phyloP scores from a whole-genome alignment of 2,888 invertebrate genomes.

The Coenonympha arcania region DNA sequence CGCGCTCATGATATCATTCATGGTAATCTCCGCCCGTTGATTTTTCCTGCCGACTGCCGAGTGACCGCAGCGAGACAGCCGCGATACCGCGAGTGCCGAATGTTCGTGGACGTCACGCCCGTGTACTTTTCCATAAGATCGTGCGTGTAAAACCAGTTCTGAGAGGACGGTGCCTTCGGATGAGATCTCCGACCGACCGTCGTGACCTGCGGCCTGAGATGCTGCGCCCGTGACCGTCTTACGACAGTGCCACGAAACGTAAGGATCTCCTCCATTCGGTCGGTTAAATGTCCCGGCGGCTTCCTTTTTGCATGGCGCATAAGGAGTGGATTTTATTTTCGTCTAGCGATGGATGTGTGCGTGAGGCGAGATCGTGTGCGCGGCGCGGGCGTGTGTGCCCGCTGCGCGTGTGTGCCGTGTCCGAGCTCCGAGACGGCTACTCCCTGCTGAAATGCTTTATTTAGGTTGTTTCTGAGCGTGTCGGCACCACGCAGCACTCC shows the following conservation, averaged over 20 bases:
- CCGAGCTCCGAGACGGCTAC: slow-evolving; percentile 54
- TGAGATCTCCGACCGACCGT: slow-evolving; percentile 58
- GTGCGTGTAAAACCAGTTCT: slow-evolving; percentile 59
- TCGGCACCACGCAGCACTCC: slow-evolving; percentile 40
- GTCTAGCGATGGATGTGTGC: slow-evolving; percentile 64
- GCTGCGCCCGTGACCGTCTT: slow-evolving; percentile 72
- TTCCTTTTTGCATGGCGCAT: slow-evolving; percentile 74
- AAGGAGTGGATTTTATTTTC: slow-evolving; percentile 73
- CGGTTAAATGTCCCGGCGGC: slow-evolving; percentile 56
- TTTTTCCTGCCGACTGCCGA: slow-evolving; percentile 66
- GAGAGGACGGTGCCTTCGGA: slow-evolving; percentile 56
- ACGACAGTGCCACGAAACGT: slow-evolving; percentile 72
- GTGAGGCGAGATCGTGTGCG: slow-evolving; percentile 37
- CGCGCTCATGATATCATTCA: slow-evolving; percentile 60
- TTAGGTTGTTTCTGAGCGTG: slow-evolving; percentile 64
- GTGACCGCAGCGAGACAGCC: slow-evolving; percentile 58
- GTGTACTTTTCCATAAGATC: slow-evolving; percentile 63
- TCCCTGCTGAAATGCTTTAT: slow-evolving; percentile 67
- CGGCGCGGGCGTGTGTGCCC: slow-evolving; percentile 36
- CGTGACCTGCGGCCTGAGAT: slow-evolving; percentile 66
- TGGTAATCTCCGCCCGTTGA: slow-evolving; percentile 66
- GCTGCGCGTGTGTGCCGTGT: slow-evolving; percentile 40
- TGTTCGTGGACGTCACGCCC: slow-evolving; percentile 59
- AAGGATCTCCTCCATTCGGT: slow-evolving; percentile 66
- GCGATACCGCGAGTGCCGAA: slow-evolving; percentile 65